Conservation (phyloP, 2,797 vertebrate genomes). For the Melanotaenia maccullochi region DNA sequence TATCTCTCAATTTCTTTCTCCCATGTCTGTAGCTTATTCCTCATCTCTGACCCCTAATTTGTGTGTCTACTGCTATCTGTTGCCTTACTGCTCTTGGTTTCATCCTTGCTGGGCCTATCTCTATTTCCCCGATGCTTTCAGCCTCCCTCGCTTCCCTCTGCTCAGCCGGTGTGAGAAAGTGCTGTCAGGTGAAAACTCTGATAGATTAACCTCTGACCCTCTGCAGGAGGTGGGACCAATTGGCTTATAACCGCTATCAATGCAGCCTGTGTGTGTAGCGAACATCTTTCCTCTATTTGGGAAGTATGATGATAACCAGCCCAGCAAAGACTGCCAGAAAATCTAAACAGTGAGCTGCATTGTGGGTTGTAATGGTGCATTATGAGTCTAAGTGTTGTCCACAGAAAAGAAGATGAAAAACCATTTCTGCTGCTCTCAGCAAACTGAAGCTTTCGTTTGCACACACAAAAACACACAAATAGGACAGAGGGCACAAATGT, state of each 20-base stretch:
- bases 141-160: conserved; percentile 38
- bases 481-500: conserved; percentile 16
- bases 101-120: conserved; percentile 44
- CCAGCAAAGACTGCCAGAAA: conserved; percentile 18
- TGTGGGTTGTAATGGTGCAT: conserved; percentile 64
- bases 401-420: conserved; percentile 59
- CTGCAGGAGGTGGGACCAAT: conserved; percentile 55
- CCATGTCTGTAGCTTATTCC: conserved; percentile 47
- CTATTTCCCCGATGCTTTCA: conserved; percentile 27
- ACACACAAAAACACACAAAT: conserved; percentile 18
- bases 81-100: conserved; percentile 53
- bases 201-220: conserved; percentile 74
- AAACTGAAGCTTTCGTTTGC: conserved; percentile 57
- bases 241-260: conserved; percentile 67
- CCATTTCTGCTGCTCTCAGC: conserved; percentile 64
- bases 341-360: conserved; percentile 60
- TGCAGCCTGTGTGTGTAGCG: conserved; percentile 29
- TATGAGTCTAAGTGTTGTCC: conserved; percentile 52
- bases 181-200: conserved; percentile 61
- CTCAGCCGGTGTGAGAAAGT: conserved; percentile 30
- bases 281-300: conserved; percentile 37
- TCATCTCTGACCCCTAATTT: conserved; percentile 64
- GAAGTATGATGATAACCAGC: conserved; percentile 51
- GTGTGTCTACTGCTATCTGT: conserved; percentile 60
- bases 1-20: conserved; percentile 29